phyloP scores from a whole-genome alignment of 1,140 invertebrate genomes.

The Stenopsyche tienmushanensis region DNA sequence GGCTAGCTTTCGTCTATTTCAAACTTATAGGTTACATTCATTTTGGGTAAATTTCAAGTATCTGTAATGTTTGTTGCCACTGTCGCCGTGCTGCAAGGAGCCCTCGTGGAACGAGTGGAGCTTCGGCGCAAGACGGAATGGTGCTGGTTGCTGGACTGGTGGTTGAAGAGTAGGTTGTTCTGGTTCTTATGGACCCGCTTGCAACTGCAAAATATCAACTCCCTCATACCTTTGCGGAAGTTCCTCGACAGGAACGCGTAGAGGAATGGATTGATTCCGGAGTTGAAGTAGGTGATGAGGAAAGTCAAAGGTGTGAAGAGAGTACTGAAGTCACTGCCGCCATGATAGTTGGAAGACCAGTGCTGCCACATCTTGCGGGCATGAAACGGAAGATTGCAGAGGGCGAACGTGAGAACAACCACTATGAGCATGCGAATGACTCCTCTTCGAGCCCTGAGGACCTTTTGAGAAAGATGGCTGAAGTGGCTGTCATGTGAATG shows the following conservation, averaged over 20 bases:
- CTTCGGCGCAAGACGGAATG: conserved; percentile 47
- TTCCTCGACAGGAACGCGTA: conserved; percentile 83
- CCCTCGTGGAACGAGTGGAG: conserved; percentile 54
- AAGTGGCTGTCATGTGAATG: conserved; percentile 39
- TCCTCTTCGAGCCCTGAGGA: conserved; percentile 66
- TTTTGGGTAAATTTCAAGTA: conserved; percentile 47
- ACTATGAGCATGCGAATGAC: conserved; percentile 80
- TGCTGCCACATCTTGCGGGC: conserved; percentile 78
- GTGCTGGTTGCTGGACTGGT: conserved; percentile 45
- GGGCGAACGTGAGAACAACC: conserved; percentile 77
- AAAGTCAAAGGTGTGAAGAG: conserved; percentile 80
- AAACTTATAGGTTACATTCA: conserved; percentile 17
- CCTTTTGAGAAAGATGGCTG: conserved; percentile 66
- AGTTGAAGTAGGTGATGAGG: conserved; percentile 81
- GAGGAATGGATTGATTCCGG: conserved; percentile 79
- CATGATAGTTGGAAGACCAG: conserved; percentile 65
- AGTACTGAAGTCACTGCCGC: conserved; percentile 66
- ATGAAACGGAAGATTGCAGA: conserved; percentile 84
- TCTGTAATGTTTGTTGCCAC: conserved; percentile 51
- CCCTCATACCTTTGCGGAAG: conserved; percentile 70
- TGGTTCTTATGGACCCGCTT: conserved; percentile 49
- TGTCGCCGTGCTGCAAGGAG: conserved; percentile 55
- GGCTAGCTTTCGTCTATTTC: conserved; percentile 31
- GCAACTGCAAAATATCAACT: conserved; percentile 62
- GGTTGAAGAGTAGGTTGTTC: conserved; percentile 51